phyloP scores from a whole-genome alignment of 2,113 vertebrate genomes.

The Xiphorhynchus elegans region DNA sequence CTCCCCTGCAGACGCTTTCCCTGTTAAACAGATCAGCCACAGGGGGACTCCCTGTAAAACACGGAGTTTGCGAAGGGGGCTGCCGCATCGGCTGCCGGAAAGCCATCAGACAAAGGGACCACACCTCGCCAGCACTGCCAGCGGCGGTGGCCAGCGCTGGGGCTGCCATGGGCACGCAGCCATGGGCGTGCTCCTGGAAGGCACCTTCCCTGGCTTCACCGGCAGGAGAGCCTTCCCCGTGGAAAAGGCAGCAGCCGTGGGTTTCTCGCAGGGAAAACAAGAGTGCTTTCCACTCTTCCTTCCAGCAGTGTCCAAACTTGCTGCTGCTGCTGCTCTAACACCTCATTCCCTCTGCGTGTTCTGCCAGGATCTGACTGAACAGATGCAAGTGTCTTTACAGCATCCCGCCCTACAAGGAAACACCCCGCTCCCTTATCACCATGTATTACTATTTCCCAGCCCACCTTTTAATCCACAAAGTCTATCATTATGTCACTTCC shows the following conservation, averaged over 20 bases:
- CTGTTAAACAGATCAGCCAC: neutral
- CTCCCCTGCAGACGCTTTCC: neutral
- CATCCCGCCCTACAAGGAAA: neutral
- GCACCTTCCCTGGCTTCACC: neutral
- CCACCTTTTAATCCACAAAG: neutral
- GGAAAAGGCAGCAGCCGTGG: accelerated
- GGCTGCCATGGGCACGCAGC: accelerated
- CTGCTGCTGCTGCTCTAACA: neutral
- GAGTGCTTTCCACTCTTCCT: neutral
- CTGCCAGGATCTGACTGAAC: accelerated
- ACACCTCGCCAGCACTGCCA: neutral
- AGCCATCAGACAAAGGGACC: constrained; percentile 42
- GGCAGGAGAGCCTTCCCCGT: neutral
- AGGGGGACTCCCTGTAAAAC: constrained; percentile 6
- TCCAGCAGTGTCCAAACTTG: accelerated
- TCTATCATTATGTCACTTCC: neutral
- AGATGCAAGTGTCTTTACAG: accelerated
- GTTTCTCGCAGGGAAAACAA: neutral
- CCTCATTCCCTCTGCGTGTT: accelerated
- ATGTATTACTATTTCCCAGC: neutral
- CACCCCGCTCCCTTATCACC: accelerated
- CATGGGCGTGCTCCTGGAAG: accelerated
- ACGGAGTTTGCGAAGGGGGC: neutral
- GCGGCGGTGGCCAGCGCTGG: accelerated
- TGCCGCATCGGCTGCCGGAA: neutral